These are phyloP conservation scores for Alectura lathami DNA, from an alignment of 2,113 vertebrate species.

Conservation along the genomic window DNA sequence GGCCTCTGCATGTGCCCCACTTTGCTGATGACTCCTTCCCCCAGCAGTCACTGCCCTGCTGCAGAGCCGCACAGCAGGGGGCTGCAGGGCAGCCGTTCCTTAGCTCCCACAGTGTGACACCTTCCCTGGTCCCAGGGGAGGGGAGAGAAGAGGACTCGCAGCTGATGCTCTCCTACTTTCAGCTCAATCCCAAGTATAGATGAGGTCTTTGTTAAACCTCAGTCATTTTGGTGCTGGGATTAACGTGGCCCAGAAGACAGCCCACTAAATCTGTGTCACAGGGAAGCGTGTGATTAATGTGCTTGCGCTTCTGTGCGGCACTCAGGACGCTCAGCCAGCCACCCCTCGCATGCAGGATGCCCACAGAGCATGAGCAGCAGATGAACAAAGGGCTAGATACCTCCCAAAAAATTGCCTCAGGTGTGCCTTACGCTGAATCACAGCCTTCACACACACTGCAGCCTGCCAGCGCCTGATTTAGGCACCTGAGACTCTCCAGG, in stretches of 20 bases:
- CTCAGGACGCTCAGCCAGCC: background rate
- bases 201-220: background rate
- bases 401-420: too few relatives aligned
- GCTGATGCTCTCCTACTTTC: background rate
- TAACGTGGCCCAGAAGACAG: background rate
- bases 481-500: background rate
- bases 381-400: background rate
- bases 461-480: background rate
- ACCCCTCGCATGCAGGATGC: background rate
- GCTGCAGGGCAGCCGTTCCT: background rate
- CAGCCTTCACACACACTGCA: background rate
- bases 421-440: background rate
- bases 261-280: background rate
- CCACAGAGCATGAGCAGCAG: background rate
- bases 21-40: background rate
- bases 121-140: background rate
- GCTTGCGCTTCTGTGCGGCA: background rate
- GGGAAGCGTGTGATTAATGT: background rate
- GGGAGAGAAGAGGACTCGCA: background rate
- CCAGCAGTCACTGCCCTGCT: background rate
- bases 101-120: background rate
- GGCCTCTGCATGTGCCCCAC: background rate
- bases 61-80: background rate
- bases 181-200: background rate
- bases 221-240: background rate